These are phyloP conservation scores for Prionace glauca DNA, from an alignment of 2,797 vertebrate species.

Conservation along the genomic window DNA sequence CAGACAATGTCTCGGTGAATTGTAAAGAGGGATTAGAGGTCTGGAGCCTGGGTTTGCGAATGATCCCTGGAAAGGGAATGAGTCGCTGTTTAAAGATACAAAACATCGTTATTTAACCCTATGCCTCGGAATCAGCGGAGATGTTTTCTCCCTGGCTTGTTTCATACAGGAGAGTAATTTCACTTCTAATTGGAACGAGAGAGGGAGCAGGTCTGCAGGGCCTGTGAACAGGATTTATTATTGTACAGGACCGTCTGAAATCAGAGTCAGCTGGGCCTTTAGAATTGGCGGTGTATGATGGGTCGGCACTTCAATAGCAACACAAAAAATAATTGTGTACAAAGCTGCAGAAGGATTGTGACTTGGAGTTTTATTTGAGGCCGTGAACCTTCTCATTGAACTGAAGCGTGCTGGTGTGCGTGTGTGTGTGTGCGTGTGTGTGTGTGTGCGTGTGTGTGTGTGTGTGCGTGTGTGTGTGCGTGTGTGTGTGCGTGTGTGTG, in stretches of 20 bases:
- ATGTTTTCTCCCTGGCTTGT: neutral
- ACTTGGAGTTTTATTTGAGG: neutral
- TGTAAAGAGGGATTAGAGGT: constrained; percentile 1
- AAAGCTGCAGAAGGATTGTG: neutral
- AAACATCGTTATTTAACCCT: neutral
- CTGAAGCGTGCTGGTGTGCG: neutral
- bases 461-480: accelerated
- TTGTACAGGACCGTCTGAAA: neutral
- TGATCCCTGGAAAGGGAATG: neutral
- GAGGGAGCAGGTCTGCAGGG: neutral
- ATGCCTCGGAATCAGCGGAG: neutral
- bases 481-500: no score
- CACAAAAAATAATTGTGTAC: neutral
- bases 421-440: no score
- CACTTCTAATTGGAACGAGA: neutral
- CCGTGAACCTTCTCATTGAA: neutral
- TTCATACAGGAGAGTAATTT: neutral
- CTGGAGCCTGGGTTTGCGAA: neutral
- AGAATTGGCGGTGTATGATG: neutral
- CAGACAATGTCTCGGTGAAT: neutral
- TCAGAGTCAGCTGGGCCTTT: neutral
- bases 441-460: no score
- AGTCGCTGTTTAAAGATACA: neutral
- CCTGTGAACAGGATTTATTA: neutral
- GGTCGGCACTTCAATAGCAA: neutral